Evolutionary conservation across 2,797 vertebrate species (phyloP).

Genomic region (Triplophysa bombifrons): DNA sequence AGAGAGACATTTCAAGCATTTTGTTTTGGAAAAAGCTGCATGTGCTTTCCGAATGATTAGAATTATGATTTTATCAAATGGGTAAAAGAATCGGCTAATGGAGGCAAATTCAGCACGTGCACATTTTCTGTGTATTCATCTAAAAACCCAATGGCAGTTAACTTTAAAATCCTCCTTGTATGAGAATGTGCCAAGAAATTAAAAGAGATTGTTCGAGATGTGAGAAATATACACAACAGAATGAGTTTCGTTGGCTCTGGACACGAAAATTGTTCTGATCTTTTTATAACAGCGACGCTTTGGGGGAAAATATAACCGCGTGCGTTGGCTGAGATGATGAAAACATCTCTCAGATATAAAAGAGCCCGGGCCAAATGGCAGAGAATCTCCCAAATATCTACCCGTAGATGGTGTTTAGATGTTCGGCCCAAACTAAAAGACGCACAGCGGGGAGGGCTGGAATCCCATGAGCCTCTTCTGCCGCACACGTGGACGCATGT

Average conservation of each 20-base stretch:
- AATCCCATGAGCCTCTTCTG: conserved; percentile 8
- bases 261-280: conserved; percentile 33
- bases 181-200: conserved; percentile 63
- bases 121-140: too few species aligned
- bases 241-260: conserved; percentile 52
- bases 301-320: conserved; percentile 13
- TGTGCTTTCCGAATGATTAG: too few species aligned
- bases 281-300: conserved; percentile 34
- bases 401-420: neutral
- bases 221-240: conserved; percentile 47
- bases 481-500: conserved; percentile 63
- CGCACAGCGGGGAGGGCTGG: conserved; percentile 42
- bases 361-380: conserved; percentile 9
- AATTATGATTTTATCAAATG: neutral
- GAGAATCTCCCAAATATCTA: conserved; percentile 23
- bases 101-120: neutral
- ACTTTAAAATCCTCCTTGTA: conserved; percentile 64
- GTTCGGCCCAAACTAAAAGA: neutral
- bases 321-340: neutral
- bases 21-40: neutral
- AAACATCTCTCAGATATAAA: conserved; percentile 2
- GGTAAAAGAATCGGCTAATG: neutral
- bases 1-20: conserved; percentile 23
- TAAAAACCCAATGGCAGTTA: conserved; percentile 57
- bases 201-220: conserved; percentile 49